phyloP scores from a whole-genome alignment of 2,113 vertebrate species.

The Scartelaos histophorus region DNA sequence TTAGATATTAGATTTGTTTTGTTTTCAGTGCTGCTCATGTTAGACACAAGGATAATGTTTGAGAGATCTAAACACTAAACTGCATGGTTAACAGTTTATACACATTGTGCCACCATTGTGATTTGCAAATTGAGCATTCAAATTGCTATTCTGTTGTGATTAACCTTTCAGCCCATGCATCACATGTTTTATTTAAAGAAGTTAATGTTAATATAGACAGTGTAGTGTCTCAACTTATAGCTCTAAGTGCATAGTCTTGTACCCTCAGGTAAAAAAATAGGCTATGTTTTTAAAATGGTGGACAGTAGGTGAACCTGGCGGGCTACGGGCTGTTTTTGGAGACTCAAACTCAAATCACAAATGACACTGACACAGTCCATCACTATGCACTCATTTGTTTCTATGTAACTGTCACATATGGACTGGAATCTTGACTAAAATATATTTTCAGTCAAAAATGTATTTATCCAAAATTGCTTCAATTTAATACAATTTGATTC shows the following conservation, averaged over 20 bases:
- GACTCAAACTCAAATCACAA: conserved; percentile 56
- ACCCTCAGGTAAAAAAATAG: neutral
- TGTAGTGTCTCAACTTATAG: neutral
- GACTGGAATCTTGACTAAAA: neutral
- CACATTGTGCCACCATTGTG: too few relatives aligned
- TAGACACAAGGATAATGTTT: neutral
- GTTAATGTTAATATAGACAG: too few relatives aligned
- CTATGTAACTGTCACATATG: neutral
- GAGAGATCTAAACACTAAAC: too few relatives aligned
- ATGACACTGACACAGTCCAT: conserved; percentile 48
- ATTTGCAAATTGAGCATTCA: too few relatives aligned
- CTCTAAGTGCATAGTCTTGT: neutral
- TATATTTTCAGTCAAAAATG: too few relatives aligned
- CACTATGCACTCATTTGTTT: neutral
- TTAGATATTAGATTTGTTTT: neutral
- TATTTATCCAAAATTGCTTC: too few relatives aligned
- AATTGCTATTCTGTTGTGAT: too few relatives aligned
- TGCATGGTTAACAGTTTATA: too few relatives aligned
- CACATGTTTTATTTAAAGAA: neutral
- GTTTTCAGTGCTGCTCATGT: neutral
- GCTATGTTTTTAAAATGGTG: conserved; percentile 13
- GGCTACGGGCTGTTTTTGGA: conserved; percentile 14
- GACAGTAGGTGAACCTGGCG: conserved; percentile 25
- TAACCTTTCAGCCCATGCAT: too few relatives aligned
- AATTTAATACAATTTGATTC: too few relatives aligned